Evolutionary conservation across 1,140 invertebrate species (phyloP).

Genomic region (Apocrypta bakeri): DNA sequence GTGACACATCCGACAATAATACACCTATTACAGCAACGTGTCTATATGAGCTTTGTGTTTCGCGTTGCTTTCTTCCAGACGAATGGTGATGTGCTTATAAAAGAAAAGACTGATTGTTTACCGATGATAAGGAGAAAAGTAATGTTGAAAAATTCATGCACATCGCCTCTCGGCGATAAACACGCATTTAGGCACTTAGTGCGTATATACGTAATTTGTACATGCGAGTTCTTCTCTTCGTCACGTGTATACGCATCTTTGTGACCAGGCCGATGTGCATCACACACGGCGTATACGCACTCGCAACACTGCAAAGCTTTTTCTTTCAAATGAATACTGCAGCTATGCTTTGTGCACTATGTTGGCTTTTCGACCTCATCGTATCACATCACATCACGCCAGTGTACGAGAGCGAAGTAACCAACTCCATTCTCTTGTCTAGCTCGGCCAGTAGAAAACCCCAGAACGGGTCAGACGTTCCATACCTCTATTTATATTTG

Average conservation of each 20-base stretch:
- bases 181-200: background rate
- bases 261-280: background rate
- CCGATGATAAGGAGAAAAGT: background rate
- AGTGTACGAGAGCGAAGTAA: background rate
- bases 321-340: background rate
- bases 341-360: background rate
- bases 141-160: background rate
- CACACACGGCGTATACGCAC: background rate
- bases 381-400: too few relatives aligned
- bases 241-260: background rate
- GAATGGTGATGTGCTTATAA: background rate
- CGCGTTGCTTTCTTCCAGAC: conserved; percentile 17
- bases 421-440: background rate
- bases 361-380: background rate
- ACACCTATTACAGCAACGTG: background rate
- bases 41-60: conserved; percentile 47
- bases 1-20: too few relatives aligned
- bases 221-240: background rate
- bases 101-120: background rate
- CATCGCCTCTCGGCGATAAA: background rate
- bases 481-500: too few relatives aligned
- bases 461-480: too few relatives aligned
- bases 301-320: background rate
- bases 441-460: background rate
- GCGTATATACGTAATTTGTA: background rate